Evolutionary conservation across 2,888 invertebrate species (phyloP).

Genomic region (Campoplex nolae): DNA sequence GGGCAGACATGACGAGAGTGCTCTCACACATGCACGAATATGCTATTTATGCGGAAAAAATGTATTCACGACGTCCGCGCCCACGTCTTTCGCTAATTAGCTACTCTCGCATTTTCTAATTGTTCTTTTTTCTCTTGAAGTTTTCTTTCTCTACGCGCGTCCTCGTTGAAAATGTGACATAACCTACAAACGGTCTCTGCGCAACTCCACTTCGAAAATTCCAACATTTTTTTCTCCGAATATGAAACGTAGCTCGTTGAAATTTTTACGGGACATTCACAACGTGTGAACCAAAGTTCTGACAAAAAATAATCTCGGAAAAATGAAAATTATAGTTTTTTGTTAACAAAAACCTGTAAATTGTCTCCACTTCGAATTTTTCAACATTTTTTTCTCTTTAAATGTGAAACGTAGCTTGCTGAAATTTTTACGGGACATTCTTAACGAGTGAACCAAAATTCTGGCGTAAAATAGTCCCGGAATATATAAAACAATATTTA

Average conservation of each 20-base stretch:
- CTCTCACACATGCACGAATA: neutral
- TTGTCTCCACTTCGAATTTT: neutral
- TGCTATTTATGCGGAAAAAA: conserved; percentile 8
- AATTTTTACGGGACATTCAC: neutral
- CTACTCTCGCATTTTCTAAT: conserved; percentile 57
- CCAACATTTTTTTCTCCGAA: neutral
- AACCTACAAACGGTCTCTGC: conserved; percentile 12
- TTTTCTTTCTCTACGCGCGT: neutral
- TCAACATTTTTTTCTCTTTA: neutral
- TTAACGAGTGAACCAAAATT: neutral
- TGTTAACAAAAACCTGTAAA: neutral
- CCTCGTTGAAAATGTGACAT: neutral
- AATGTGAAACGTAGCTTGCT: neutral
- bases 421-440: neutral
- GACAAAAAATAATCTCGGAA: neutral
- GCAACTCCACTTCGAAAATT: neutral
- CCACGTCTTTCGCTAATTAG: conserved; percentile 57
- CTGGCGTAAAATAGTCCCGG: neutral
- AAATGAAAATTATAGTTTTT: neutral
- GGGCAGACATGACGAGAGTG: neutral
- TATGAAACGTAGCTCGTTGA: neutral
- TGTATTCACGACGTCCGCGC: conserved; percentile 17
- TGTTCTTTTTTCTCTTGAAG: conserved; percentile 26
- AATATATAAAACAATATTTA: neutral
- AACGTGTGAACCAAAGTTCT: neutral